A percentile compares a stretch with the other conserved stretches of the same genome.
Evolutionary conservation across 2,113 vertebrate genomes (phyloP).

Genomic region (Mus spicilegus): DNA sequence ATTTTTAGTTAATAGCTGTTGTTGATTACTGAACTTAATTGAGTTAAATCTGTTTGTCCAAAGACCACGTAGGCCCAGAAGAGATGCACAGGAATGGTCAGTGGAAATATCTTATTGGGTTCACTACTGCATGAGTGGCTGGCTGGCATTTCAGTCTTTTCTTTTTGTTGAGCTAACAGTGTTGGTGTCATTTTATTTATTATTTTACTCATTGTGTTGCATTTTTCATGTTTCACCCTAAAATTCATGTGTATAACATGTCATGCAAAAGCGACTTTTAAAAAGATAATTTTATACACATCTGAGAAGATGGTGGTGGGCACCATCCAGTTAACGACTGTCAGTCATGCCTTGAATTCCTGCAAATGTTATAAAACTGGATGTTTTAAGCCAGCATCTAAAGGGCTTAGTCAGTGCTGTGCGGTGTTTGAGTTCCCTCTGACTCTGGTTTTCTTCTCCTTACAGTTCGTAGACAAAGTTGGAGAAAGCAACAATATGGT

Average conservation of each 20-base stretch:
- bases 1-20: slow-evolving; percentile 84
- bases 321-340: slow-evolving; percentile 81
- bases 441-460: slow-evolving; percentile 75
- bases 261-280: slow-evolving; percentile 82
- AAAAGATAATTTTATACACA: slow-evolving; percentile 72
- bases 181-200: slow-evolving; percentile 84
- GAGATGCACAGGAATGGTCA: slow-evolving; percentile 95
- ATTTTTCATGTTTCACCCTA: slow-evolving; percentile 86
- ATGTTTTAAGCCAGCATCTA: slow-evolving; percentile 40
- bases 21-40: slow-evolving; percentile 84
- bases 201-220: slow-evolving; percentile 86
- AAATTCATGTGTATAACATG: slow-evolving; percentile 84
- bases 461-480: slow-evolving; percentile 96
- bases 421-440: slow-evolving; percentile 17
- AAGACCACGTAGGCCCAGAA: slow-evolving; percentile 96
- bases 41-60: slow-evolving; percentile 91
- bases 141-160: slow-evolving; percentile 81
- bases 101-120: slow-evolving; percentile 91
- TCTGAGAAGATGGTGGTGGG: slow-evolving; percentile 81
- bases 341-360: slow-evolving; percentile 79
- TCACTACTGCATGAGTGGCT: slow-evolving; percentile 89
- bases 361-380: slow-evolving; percentile 74
- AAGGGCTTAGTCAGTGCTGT: neutral
- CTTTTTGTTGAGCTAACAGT: slow-evolving; percentile 84
- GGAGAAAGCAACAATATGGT: slow-evolving; percentile 99